Evolutionary conservation across 2,113 vertebrate species (phyloP).

Genomic region (Albula goreensis): DNA sequence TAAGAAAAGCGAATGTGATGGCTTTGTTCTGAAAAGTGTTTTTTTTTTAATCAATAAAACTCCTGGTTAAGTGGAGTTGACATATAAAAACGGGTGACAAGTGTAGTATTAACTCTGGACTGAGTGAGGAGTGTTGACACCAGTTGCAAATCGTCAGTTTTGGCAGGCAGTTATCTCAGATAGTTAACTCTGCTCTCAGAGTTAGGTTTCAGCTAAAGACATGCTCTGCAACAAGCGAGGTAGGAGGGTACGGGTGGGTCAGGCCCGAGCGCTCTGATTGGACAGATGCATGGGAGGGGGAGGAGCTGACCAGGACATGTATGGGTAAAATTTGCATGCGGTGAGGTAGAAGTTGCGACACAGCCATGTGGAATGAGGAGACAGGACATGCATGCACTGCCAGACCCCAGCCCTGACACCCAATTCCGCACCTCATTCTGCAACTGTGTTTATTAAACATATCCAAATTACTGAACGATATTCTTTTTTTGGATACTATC

Average conservation of each 20-base stretch:
- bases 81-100: too few species aligned
- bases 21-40: too few species aligned
- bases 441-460: too few species aligned
- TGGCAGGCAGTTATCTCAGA: too few species aligned
- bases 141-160: neutral
- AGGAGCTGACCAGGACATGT: neutral
- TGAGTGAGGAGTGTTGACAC: neutral
- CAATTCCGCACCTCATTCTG: too few species aligned
- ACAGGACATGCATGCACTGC: too few species aligned
- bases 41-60: too few species aligned
- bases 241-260: neutral
- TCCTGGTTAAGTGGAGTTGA: too few species aligned
- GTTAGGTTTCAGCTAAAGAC: neutral
- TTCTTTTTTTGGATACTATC: too few species aligned
- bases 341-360: constrained; percentile 6
- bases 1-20: too few species aligned
- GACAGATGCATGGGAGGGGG: constrained; percentile 11
- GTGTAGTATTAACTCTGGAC: too few species aligned
- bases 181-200: neutral
- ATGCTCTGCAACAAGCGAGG: neutral
- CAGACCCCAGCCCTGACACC: neutral
- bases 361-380: neutral
- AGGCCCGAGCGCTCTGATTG: neutral
- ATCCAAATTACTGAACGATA: too few species aligned
- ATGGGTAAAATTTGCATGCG: neutral